These are phyloP conservation scores for Ischnus inquisitorius DNA, from an alignment of 2,888 invertebrate species.

Conservation along the genomic window DNA sequence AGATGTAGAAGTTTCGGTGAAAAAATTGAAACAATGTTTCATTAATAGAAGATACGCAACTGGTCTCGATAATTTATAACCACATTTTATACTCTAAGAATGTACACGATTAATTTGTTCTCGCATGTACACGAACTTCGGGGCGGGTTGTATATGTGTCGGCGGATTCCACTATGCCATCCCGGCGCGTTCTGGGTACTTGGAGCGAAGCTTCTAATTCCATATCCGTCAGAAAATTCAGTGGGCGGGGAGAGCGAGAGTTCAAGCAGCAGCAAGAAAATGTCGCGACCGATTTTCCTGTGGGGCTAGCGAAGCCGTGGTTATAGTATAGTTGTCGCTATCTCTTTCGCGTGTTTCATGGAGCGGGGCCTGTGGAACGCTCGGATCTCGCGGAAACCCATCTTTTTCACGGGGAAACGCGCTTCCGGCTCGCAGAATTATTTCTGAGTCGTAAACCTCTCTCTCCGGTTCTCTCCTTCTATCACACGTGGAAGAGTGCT, in stretches of 20 bases:
- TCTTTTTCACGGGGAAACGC: conserved; percentile 69
- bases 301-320: neutral
- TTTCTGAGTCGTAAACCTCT: conserved; percentile 67
- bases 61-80: conserved; percentile 3
- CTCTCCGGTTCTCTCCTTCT: conserved; percentile 13
- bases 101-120: neutral
- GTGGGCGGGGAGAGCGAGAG: conserved; percentile 14
- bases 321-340: neutral
- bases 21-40: neutral
- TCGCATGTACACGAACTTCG: neutral
- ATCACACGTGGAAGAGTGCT: conserved; percentile 28
- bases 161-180: neutral
- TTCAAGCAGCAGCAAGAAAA: conserved; percentile 48
- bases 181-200: neutral
- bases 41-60: neutral
- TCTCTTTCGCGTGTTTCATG: conserved; percentile 11
- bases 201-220: conserved; percentile 42
- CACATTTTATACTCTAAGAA: neutral
- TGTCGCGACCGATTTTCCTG: conserved; percentile 50
- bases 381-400: conserved; percentile 59
- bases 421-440: conserved; percentile 67
- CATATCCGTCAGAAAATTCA: conserved; percentile 49
- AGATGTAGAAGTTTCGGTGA: neutral
- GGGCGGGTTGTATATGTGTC: neutral
- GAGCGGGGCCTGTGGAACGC: conserved; percentile 16